Conservation (phyloP, 2,888 invertebrate species). For the Melangyna quadrimaculata region DNA sequence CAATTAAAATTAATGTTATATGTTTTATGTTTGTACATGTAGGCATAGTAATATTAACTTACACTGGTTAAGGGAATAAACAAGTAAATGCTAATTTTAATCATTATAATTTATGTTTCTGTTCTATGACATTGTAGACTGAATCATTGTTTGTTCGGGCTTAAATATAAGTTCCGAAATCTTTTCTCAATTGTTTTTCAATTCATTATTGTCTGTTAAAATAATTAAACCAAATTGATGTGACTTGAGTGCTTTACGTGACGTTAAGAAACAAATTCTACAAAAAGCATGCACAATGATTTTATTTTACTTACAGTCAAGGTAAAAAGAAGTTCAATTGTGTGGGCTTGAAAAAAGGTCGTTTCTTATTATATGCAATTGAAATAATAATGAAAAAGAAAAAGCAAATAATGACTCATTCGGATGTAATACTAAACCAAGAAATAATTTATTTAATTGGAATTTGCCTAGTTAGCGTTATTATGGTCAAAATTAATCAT, state of each 20-base stretch:
- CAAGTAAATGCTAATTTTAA: conserved; percentile 23
- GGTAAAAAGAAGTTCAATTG: conserved; percentile 36
- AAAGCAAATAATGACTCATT: background rate
- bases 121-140: conserved; percentile 57
- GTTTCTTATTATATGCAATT: background rate
- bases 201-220: background rate
- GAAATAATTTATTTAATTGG: too few species aligned
- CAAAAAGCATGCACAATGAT: conserved; percentile 35
- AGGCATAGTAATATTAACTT: conserved; percentile 25
- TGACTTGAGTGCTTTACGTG: conserved; percentile 44
- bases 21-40: background rate
- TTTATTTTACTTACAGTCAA: conserved; percentile 24
- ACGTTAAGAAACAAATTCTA: conserved; percentile 22
- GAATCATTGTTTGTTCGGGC: conserved; percentile 16
- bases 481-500: background rate
- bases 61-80: conserved; percentile 41
- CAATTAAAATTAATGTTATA: background rate
- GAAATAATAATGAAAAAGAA: background rate
- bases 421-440: background rate
- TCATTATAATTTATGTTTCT: conserved; percentile 52
- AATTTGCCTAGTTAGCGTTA: background rate
- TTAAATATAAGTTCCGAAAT: conserved; percentile 54
- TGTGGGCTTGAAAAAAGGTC: conserved; percentile 38
- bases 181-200: background rate
- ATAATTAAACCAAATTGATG: conserved; percentile 14